A percentile compares a stretch with the other conserved stretches of the same genome.
Evolutionary conservation across 2,888 invertebrate genomes (phyloP).

Genomic region (Brachypalpus laphriformis): DNA sequence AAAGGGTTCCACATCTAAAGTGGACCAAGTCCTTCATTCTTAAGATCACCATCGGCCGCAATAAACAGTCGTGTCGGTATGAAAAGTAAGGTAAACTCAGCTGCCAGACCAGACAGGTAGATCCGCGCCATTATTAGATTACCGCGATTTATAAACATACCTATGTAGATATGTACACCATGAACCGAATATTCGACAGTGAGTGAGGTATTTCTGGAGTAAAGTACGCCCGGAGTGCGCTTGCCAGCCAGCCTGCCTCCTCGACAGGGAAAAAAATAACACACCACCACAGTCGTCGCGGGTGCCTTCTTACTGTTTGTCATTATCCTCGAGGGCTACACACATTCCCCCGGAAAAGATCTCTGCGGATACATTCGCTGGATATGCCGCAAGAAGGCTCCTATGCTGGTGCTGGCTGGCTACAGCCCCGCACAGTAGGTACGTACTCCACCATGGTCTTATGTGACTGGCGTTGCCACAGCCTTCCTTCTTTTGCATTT

Average conservation of each 20-base stretch:
- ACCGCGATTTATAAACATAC: slow-evolving; percentile 12
- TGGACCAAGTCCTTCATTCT: slow-evolving; percentile 29
- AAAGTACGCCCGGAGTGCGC: slow-evolving; percentile 66
- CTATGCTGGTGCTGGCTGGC: not conserved
- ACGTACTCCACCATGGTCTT: slow-evolving; percentile 41
- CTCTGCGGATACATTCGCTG: slow-evolving; percentile 14
- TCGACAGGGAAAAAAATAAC: not conserved
- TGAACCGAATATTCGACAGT: slow-evolving; percentile 24
- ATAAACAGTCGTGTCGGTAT: not conserved
- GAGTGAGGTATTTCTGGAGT: slow-evolving; percentile 16
- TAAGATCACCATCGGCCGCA: slow-evolving; percentile 8
- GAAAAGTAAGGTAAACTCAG: slow-evolving; percentile 31
- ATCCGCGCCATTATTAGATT: slow-evolving; percentile 48
- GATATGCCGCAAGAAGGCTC: slow-evolving; percentile 26
- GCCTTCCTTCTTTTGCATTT: slow-evolving; percentile 60
- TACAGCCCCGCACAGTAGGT: slow-evolving; percentile 16
- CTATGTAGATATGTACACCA: slow-evolving; percentile 1
- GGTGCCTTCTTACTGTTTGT: slow-evolving; percentile 58
- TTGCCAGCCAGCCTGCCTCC: slow-evolving; percentile 50
- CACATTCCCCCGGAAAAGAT: slow-evolving; percentile 39
- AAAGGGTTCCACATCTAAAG: slow-evolving; percentile 3
- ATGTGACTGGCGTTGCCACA: slow-evolving; percentile 55
- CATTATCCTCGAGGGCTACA: slow-evolving; percentile 59
- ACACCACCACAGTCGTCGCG: slow-evolving; percentile 39
- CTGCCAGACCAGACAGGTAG: slow-evolving; percentile 49